Evolutionary conservation across 1,140 invertebrate species (phyloP).

Genomic region (Macrotrachela quadricornifera): DNA sequence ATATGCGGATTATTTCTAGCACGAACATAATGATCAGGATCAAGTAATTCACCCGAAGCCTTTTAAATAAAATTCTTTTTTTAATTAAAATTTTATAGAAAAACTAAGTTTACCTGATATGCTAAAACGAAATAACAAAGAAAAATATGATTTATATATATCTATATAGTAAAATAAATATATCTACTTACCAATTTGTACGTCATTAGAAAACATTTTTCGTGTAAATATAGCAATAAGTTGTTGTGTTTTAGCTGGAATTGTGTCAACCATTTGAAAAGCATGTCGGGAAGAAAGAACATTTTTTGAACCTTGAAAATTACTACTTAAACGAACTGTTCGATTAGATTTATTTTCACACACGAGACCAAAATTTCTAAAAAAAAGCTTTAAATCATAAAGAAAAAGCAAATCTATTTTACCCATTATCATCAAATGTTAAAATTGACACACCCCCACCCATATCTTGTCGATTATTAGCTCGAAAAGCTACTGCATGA

Average conservation of each 20-base stretch:
- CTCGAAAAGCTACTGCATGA: neutral
- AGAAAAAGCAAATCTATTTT: too few species aligned
- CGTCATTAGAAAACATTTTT: neutral
- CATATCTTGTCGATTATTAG: neutral
- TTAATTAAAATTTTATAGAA: neutral
- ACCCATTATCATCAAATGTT: neutral
- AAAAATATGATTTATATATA: too few species aligned
- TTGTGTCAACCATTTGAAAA: neutral
- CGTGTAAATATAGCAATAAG: neutral
- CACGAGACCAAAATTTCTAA: neutral
- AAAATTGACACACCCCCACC: neutral
- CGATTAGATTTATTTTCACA: neutral
- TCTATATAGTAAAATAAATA: too few species aligned
- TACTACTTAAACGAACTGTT: neutral
- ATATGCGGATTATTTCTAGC: neutral
- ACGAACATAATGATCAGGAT: neutral
- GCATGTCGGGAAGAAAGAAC: neutral
- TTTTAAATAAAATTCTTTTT: neutral
- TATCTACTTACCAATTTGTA: neutral
- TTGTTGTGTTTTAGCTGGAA: neutral
- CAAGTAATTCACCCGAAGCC: neutral
- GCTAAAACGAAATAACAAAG: too few species aligned
- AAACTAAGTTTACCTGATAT: too few species aligned
- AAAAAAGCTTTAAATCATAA: too few species aligned
- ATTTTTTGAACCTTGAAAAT: neutral